phyloP scores from a whole-genome alignment of 2,888 invertebrate species.

The Drosophila subquinaria region DNA sequence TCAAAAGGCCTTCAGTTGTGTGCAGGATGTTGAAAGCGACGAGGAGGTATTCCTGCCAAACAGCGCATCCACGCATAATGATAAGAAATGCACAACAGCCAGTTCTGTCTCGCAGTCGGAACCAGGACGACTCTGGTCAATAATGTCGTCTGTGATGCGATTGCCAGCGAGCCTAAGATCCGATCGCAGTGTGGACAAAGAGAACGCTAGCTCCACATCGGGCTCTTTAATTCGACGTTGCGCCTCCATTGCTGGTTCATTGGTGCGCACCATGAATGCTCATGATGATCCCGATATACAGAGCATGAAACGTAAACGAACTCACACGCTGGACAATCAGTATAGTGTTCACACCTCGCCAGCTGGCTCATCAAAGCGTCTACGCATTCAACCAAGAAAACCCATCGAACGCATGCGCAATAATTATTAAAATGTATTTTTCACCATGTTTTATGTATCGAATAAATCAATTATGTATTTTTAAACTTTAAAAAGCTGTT shows the following conservation, averaged over 20 bases:
- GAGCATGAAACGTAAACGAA: slow-evolving; percentile 81
- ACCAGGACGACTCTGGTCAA: slow-evolving; percentile 67
- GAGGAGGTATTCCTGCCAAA: slow-evolving; percentile 61
- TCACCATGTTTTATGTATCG: slow-evolving; percentile 4
- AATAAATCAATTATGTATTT: slow-evolving; percentile 11
- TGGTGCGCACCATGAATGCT: slow-evolving; percentile 69
- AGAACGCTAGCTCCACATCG: slow-evolving; percentile 41
- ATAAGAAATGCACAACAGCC: slow-evolving; percentile 32
- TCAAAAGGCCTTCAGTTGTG: slow-evolving; percentile 47
- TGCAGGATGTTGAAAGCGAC: slow-evolving; percentile 63
- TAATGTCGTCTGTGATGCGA: slow-evolving; percentile 82
- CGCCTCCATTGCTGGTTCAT: slow-evolving; percentile 84
- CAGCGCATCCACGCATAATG: slow-evolving; percentile 63
- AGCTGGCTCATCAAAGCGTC: slow-evolving; percentile 79
- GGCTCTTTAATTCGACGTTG: slow-evolving; percentile 81
- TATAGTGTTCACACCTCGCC: slow-evolving; percentile 54
- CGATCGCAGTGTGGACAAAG: slow-evolving; percentile 46
- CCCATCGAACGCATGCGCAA: slow-evolving; percentile 84
- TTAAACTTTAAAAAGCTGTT: background rate
- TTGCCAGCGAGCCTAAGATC: slow-evolving; percentile 61
- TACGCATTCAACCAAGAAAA: slow-evolving; percentile 83
- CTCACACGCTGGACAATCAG: slow-evolving; percentile 75
- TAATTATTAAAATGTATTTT: slow-evolving; percentile 47
- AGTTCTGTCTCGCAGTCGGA: slow-evolving; percentile 20
- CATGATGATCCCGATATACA: slow-evolving; percentile 64